Percentiles rank a stretch among this genome's conserved stretches.
Evolutionary conservation across 2,888 invertebrate species (phyloP).

Genomic region (Drosophila paranaensis): DNA sequence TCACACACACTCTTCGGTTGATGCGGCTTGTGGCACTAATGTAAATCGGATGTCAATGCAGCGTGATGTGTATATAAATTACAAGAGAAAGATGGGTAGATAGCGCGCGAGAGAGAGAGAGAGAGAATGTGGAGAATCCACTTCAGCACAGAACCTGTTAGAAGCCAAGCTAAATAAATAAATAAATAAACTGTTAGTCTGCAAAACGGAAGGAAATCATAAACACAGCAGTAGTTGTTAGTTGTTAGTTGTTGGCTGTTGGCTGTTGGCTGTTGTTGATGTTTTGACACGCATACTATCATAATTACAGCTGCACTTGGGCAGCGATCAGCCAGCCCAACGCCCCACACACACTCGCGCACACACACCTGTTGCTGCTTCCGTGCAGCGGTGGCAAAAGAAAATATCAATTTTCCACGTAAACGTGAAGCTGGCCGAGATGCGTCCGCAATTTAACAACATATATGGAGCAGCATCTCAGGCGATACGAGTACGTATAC

Average conservation of each 20-base stretch:
- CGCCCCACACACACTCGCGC: slow-evolving; percentile 32
- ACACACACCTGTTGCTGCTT: slow-evolving; percentile 75
- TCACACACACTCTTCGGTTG: slow-evolving; percentile 3
- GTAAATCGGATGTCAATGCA: slow-evolving; percentile 84
- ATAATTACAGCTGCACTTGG: slow-evolving; percentile 70
- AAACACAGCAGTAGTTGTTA: slow-evolving; percentile 64
- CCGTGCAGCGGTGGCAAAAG: slow-evolving; percentile 70
- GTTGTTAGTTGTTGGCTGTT: slow-evolving; percentile 23
- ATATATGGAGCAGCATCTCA: slow-evolving; percentile 43
- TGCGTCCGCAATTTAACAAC: slow-evolving; percentile 57
- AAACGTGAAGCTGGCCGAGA: slow-evolving; percentile 56
- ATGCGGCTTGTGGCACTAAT: slow-evolving; percentile 71
- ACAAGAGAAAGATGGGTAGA: slow-evolving; percentile 35
- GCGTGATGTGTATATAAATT: slow-evolving; percentile 82
- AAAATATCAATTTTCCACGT: slow-evolving; percentile 80
- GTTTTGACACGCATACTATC: slow-evolving; percentile 79
- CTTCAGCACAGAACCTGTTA: slow-evolving; percentile 71
- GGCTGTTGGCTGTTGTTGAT: slow-evolving; percentile 43
- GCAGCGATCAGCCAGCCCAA: slow-evolving; percentile 40
- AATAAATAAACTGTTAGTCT: slow-evolving; percentile 79
- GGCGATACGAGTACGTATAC: slow-evolving; percentile 16
- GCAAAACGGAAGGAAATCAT: slow-evolving; percentile 83
- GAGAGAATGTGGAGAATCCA: slow-evolving; percentile 27
- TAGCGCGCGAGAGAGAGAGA: not conserved
- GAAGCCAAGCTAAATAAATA: slow-evolving; percentile 68